Base-by-base conservation (phyloP, 2,888 invertebrate species). In the Eristalinus sepulchralis region DNA sequence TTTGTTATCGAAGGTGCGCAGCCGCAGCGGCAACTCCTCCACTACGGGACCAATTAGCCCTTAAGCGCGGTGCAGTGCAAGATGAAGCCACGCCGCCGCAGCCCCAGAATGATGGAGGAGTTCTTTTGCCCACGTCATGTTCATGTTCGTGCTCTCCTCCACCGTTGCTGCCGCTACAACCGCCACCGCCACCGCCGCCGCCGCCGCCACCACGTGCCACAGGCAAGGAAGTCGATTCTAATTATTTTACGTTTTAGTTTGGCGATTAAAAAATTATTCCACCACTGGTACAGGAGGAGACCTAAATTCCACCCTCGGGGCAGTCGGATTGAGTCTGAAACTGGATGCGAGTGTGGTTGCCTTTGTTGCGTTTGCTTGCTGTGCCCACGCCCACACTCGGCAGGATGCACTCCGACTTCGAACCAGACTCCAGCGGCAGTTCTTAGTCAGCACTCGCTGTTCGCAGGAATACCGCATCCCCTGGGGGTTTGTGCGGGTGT, bases 221-320 rank as follows among this genome's bases (percentile, higher is more conserved):
- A 57, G 86, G 86, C 86, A 27, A 83, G 53, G 76, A 75, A 86
- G 86, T 86, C 86, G 83, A 83, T 83, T 86, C 83, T 86, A 86
- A 86, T 86, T 86, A 83, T 86, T 83, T 86, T 79, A 79, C 70
- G 75, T 83, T 83, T 86, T 83, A 82, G 86, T 79, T 75, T 10
- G 86, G 34, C 78, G 86, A 86, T 86, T 86, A 86, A 86, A 86
- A 82, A 83, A 86, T 71, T 66, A 78, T 79, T 82, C 73, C 71
- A 68, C 22, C 73, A 24, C 64, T 67, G 67, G 68, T 57, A 77
- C 84, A 68, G 76, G 81, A 82, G 77, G 72, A 82, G 77, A 79
- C 62, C 78, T 71, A 67, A 77, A 70, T 85, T 85, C 85, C 79
- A 82, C 81, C 85, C 72, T 72, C 64, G 63, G 85, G 85, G 77